Evolutionary conservation across 2,797 vertebrate species (phyloP), one percentile per base, ranked within the genome.

Genomic region (Microhierax caerulescens): DNA sequence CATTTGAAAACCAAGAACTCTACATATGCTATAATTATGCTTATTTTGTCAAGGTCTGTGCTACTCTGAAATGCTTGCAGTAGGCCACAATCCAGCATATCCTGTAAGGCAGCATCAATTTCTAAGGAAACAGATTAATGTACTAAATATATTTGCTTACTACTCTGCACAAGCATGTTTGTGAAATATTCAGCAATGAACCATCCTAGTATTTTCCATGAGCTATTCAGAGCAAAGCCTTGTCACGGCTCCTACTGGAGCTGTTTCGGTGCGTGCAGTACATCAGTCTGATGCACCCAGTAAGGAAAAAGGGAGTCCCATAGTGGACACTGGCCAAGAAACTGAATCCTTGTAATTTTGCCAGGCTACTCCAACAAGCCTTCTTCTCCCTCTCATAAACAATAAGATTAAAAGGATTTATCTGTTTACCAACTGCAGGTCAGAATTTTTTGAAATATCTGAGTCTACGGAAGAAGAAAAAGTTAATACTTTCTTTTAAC

Each of bases 1-100:
- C 79, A 90, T 96, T 94, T 93, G 80, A 84, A 95, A 96, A 75
- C 20, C 13, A 89, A 64, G 41, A 92, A 73, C 13, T 82, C 45
- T 75, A 56, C 61, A 47, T 82, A 76, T 45, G 83, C 20, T 90
- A 22, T 65, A 79, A 94, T 67, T 84, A 63, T 0, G 0, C 19
- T 60, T 92, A 84, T 75, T 93, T 92, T 90, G 50, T 61, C 73
- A 73, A 65, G 60, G 32, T 80, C 87, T 94, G 69, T 73, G 41
- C 41, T 68, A 36, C 20, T 51, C 59, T 47, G 50, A 95, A 94
- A 80, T 15, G 7, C 9, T 85, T 88, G 11, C 45, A 90, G 37
- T 43, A 75, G 32, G 57, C 69, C 88, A 64, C 57, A 72, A 68
- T 75, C 78, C 73, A 85, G 57, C 65, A 69, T 43, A 84, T 63